Conservation (phyloP, 2,797 vertebrate species). For the Varecia variegata region DNA sequence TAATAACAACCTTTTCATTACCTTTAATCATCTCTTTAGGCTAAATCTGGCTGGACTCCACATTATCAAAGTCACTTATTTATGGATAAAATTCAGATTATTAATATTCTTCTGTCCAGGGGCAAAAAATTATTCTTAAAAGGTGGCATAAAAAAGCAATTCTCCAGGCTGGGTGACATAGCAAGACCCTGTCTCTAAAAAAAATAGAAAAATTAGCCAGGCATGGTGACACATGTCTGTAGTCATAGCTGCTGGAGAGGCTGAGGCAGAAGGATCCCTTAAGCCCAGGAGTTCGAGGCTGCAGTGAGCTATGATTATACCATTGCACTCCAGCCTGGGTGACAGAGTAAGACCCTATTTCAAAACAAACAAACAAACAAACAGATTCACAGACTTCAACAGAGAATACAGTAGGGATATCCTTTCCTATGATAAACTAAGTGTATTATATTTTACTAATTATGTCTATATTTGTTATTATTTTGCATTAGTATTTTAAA, state of each 20-base stretch:
- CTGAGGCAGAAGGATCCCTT: not conserved
- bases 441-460: not conserved
- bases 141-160: not conserved
- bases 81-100: constrained; percentile 19
- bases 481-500: constrained; percentile 23
- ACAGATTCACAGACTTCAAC: not conserved
- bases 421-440: not conserved
- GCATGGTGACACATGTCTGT: not conserved
- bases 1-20: constrained; percentile 4
- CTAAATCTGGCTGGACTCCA: not conserved
- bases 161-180: not conserved
- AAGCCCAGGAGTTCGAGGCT: not conserved
- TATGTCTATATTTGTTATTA: not conserved
- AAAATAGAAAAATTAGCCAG: not conserved
- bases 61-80: not conserved
- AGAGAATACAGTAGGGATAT: not conserved
- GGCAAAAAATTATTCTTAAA: not conserved
- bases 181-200: not conserved
- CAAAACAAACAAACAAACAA: not conserved
- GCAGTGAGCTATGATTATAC: not conserved
- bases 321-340: not conserved
- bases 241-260: not conserved
- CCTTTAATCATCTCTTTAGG: constrained; percentile 7
- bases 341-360: not conserved
- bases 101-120: not conserved